A percentile compares a stretch with the other conserved stretches of the same genome.
phyloP scores from a whole-genome alignment of 2,797 vertebrate species.

The Adrianichthys oophorus region DNA sequence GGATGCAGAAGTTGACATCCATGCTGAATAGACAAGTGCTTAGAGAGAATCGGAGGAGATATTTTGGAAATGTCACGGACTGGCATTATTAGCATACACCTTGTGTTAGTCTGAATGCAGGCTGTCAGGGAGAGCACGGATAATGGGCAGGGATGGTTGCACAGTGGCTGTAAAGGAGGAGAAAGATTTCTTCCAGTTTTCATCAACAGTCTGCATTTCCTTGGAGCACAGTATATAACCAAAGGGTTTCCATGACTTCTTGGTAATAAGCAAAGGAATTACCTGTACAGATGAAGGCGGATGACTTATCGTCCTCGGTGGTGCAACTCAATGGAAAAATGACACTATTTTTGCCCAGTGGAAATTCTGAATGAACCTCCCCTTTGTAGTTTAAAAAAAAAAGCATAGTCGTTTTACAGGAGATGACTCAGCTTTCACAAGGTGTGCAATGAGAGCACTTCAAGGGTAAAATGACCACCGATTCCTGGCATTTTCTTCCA shows the following conservation, averaged over 20 bases:
- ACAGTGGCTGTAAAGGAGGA: neutral
- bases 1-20: conserved; percentile 45
- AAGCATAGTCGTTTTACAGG: conserved; percentile 29
- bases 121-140: conserved; percentile 28
- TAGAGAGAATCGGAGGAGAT: conserved; percentile 30
- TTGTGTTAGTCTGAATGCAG: conserved; percentile 26
- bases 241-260: conserved; percentile 41
- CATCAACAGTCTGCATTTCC: conserved; percentile 29
- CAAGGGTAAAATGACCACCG: conserved; percentile 15
- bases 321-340: conserved; percentile 39
- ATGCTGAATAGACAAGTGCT: conserved; percentile 45
- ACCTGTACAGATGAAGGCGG: conserved; percentile 26
- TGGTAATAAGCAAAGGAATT: conserved; percentile 22
- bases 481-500: conserved; percentile 25
- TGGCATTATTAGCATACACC: conserved; percentile 52
- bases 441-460: conserved; percentile 37
- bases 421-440: conserved; percentile 62
- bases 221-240: conserved; percentile 21
- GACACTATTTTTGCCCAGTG: conserved; percentile 40
- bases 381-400: conserved; percentile 1
- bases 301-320: conserved; percentile 46
- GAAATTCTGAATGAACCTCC: conserved; percentile 20
- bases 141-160: conserved; percentile 18
- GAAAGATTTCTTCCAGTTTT: conserved; percentile 43
- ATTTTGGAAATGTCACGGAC: conserved; percentile 62